Evolutionary conservation across 2,113 vertebrate genomes (phyloP).

Genomic region (Phasianus colchicus): DNA sequence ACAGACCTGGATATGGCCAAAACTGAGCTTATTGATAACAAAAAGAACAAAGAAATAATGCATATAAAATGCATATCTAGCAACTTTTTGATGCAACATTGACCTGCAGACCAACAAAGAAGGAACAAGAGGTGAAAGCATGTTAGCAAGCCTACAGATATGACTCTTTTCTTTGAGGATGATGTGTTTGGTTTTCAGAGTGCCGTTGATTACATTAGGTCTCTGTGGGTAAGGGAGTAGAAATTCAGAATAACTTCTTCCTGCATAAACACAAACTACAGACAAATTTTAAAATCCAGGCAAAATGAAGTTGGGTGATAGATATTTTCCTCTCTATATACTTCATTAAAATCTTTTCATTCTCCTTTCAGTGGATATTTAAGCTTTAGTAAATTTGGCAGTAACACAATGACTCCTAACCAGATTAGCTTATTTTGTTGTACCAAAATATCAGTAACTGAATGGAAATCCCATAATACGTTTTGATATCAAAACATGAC

Average conservation of each 20-base stretch:
- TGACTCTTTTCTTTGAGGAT: neutral
- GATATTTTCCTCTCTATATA: neutral
- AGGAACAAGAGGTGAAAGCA: neutral
- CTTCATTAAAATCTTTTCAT: neutral
- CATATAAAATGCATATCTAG: neutral
- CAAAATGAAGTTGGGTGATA: neutral
- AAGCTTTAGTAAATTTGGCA: neutral
- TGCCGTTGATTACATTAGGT: neutral
- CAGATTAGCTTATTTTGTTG: neutral
- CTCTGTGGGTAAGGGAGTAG: neutral
- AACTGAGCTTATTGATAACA: neutral
- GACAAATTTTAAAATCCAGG: neutral
- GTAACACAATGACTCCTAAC: neutral
- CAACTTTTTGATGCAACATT: neutral
- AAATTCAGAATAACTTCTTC: neutral
- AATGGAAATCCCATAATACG: neutral
- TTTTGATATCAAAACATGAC: neutral
- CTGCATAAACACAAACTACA: neutral
- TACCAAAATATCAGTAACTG: neutral
- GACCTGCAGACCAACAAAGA: neutral
- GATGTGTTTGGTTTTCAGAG: neutral
- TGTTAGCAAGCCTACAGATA: neutral
- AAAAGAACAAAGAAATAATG: neutral
- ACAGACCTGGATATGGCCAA: neutral
- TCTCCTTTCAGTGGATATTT: neutral